Conservation (phyloP, 2,113 vertebrate genomes). For the Oriolus oriolus region DNA sequence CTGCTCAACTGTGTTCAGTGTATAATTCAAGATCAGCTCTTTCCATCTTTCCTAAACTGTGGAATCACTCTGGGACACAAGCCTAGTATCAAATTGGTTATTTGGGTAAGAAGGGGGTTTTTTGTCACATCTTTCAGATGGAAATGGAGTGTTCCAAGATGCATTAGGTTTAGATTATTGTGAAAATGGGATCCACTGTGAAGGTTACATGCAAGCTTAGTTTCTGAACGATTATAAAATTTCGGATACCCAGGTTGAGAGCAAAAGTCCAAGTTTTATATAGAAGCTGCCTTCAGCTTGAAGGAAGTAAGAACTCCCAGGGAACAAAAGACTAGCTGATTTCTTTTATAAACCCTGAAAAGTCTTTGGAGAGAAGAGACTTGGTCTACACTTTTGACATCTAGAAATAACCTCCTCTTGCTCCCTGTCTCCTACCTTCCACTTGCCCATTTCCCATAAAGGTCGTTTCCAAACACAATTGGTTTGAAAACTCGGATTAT, state of each 20-base stretch:
- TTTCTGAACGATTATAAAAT: neutral
- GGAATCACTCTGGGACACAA: neutral
- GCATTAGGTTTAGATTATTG: neutral
- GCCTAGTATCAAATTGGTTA: neutral
- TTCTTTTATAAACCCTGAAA: neutral
- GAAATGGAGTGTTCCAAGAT: neutral
- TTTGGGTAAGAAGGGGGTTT: neutral
- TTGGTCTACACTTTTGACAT: neutral
- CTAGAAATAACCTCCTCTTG: conserved; percentile 12
- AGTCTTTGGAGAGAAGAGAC: neutral
- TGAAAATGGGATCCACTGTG: neutral
- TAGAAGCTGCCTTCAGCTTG: neutral
- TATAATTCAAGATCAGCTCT: neutral
- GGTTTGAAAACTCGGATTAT: conserved; percentile 48
- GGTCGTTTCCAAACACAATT: conserved; percentile 28
- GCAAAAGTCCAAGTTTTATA: neutral
- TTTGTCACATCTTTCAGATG: neutral
- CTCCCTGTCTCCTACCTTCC: neutral
- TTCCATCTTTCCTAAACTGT: neutral
- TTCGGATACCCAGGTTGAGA: neutral
- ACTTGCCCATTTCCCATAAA: conserved; percentile 29
- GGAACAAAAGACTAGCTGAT: neutral
- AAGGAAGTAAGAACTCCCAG: neutral
- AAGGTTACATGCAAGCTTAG: neutral
- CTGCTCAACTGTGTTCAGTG: neutral